These are phyloP conservation scores for Anisognathus igniventris DNA, from an alignment of 2,797 vertebrate species.

Conservation along the genomic window DNA sequence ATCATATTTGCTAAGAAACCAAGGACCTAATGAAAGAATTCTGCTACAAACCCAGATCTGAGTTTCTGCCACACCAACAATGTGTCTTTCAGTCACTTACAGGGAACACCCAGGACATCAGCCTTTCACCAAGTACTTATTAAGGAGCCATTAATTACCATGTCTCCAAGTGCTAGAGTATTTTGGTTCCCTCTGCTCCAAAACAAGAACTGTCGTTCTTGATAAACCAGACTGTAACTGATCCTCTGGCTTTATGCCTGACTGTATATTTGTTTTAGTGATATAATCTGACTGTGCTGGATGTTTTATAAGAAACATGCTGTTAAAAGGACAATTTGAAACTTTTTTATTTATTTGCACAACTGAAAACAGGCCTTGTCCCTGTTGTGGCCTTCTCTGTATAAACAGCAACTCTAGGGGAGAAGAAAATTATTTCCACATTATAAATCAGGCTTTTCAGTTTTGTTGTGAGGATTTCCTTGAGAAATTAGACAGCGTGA, in stretches of 20 bases:
- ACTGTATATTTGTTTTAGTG: conserved; percentile 19
- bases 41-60: not conserved
- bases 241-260: not conserved
- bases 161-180: not conserved
- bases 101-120: conserved; percentile 26
- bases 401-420: not conserved
- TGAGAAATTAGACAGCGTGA: not conserved
- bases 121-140: conserved; percentile 49
- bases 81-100: not conserved
- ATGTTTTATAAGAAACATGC: conserved; percentile 35
- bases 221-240: conserved; percentile 37
- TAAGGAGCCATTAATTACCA: conserved; percentile 38
- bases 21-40: not conserved
- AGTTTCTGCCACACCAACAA: conserved; percentile 32
- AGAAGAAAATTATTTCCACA: not conserved
- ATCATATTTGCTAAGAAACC: not conserved
- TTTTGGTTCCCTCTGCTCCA: not conserved
- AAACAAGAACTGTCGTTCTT: not conserved
- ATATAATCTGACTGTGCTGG: not conserved
- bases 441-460: not conserved
- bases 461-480: not conserved
- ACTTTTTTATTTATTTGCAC: conserved; percentile 22
- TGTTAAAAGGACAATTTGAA: conserved; percentile 21
- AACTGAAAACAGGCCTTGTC: conserved; percentile 16
- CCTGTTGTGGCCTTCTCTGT: not conserved